These are phyloP conservation scores for Dryoscopus gambensis DNA, from an alignment of 2,113 vertebrate genomes.

Conservation along the genomic window DNA sequence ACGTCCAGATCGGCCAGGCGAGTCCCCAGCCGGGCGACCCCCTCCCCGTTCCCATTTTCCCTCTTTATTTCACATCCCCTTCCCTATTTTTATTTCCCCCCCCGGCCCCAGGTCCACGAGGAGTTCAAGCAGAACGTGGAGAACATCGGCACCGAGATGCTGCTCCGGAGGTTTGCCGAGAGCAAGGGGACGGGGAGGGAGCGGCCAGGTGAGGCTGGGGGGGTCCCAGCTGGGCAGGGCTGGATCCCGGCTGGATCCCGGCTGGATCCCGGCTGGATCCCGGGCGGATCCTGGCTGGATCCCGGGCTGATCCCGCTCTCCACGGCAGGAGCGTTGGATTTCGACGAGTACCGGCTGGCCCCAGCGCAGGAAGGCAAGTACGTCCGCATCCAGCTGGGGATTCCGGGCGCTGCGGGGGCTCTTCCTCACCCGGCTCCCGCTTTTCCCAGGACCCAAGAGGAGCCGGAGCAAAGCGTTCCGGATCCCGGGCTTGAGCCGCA, in stretches of 20 bases:
- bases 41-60: fast-evolving
- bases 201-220: conserved; percentile 77
- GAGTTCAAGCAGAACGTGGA: conserved; percentile 97
- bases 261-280: no score
- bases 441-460: conserved; percentile 79
- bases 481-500: conserved; percentile 85
- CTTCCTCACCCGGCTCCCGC: not conserved
- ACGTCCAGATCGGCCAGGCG: conserved; percentile 96
- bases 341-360: conserved; percentile 79
- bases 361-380: conserved; percentile 79
- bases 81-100: fast-evolving
- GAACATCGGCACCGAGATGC: conserved; percentile 86
- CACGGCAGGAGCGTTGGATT: conserved; percentile 78
- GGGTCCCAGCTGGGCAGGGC: no score
- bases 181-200: conserved; percentile 90
- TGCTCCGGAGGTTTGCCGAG: conserved; percentile 87
- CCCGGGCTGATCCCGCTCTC: not conserved
- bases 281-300: not conserved
- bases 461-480: conserved; percentile 87
- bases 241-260: no score
- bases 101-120: conserved; percentile 84
- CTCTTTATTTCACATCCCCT: not conserved
- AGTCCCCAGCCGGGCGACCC: not conserved
- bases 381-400: conserved; percentile 14
- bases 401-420: fast-evolving